A percentile compares a stretch with the other conserved stretches of the same genome.
These are phyloP conservation scores for Onychostoma macrolepis DNA, from an alignment of 2,113 vertebrate species.

Conservation along the genomic window DNA sequence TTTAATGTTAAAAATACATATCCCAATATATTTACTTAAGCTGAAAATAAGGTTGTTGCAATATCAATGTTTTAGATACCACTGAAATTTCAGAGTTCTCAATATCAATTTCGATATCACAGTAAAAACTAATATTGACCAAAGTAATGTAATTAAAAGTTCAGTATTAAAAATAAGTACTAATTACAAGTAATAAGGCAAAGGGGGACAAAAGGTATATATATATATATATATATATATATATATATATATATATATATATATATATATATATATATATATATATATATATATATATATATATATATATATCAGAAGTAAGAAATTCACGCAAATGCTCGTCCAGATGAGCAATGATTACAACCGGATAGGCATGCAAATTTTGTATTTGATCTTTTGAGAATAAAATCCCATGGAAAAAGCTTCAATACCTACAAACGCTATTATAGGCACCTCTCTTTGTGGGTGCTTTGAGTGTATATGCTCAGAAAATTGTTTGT, in stretches of 20 bases:
- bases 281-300: too few relatives aligned
- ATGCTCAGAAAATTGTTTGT: neutral
- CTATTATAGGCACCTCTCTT: neutral
- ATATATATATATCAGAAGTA: too few relatives aligned
- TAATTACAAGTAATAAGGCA: too few relatives aligned
- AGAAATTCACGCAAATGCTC: neutral
- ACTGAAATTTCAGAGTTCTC: neutral
- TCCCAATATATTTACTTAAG: neutral
- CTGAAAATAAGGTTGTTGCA: neutral
- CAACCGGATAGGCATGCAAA: neutral
- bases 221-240: too few relatives aligned
- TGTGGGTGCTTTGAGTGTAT: neutral
- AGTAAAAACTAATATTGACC: too few relatives aligned
- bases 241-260: too few relatives aligned
- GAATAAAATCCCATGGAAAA: neutral
- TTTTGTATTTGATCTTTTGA: neutral
- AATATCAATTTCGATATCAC: too few relatives aligned
- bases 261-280: too few relatives aligned
- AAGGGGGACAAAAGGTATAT: too few relatives aligned
- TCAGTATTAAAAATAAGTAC: too few relatives aligned
- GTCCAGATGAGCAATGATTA: neutral
- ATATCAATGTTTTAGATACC: neutral
- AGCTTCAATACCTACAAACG: neutral
- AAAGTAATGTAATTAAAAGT: too few relatives aligned
- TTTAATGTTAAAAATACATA: neutral